phyloP scores from a whole-genome alignment of 92 coral and sea anemone species.

The Phenganax marumi region DNA sequence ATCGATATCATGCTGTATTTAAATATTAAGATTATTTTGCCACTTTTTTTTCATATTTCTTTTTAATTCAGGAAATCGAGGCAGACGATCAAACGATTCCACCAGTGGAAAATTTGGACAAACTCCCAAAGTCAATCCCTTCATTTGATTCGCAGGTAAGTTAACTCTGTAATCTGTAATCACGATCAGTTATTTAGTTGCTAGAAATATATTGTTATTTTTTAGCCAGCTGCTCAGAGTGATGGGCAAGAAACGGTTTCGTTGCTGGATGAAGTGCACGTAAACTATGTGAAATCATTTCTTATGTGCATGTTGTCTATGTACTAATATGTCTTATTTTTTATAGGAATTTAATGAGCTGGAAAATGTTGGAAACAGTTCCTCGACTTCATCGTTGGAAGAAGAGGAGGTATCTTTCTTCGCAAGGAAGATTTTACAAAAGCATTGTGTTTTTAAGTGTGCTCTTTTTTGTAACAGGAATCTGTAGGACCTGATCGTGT shows the following conservation, averaged over 20 bases:
- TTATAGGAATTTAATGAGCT: slow-evolving; percentile 9
- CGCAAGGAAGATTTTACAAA: no score
- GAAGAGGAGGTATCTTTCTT: no score
- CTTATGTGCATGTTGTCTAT: not conserved
- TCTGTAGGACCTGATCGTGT: not conserved
- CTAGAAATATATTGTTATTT: no score
- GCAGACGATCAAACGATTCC: not conserved
- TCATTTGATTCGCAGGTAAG: not conserved
- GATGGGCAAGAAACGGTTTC: no score
- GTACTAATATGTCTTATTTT: not conserved
- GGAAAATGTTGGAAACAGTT: not conserved
- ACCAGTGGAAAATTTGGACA: not conserved
- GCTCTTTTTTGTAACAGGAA: no score
- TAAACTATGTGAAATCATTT: not conserved
- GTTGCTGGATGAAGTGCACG: no score
- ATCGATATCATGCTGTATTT: not conserved
- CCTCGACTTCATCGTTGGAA: slow-evolving; percentile 41
- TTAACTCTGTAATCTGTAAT: not conserved
- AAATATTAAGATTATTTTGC: not conserved
- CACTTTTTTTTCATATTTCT: not conserved
- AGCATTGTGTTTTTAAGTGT: no score
- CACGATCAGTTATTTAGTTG: no score
- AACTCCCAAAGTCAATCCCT: not conserved
- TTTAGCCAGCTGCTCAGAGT: no score
- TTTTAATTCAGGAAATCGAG: not conserved